These are phyloP conservation scores for Phymatocera aterrima DNA, from an alignment of 2,888 invertebrate species.

Conservation along the genomic window DNA sequence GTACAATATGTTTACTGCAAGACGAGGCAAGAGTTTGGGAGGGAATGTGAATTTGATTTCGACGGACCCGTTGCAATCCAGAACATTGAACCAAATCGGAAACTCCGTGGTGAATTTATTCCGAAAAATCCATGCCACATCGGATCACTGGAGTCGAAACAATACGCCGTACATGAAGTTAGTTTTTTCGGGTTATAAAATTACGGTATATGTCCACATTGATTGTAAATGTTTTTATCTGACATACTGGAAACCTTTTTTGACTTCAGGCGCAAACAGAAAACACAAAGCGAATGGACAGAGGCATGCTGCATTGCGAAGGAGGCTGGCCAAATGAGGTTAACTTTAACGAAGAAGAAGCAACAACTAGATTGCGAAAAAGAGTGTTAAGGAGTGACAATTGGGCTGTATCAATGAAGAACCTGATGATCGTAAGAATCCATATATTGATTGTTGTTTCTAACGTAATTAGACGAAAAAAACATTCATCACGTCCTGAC, in stretches of 20 bases:
- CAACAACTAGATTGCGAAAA: conserved; percentile 82
- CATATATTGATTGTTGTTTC: background rate
- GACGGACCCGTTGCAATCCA: conserved; percentile 81
- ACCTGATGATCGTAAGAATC: conserved; percentile 68
- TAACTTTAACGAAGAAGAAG: conserved; percentile 88
- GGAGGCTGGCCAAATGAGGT: conserved; percentile 98
- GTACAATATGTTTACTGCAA: conserved; percentile 79
- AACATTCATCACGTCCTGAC: background rate
- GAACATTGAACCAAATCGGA: conserved; percentile 75
- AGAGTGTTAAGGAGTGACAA: conserved; percentile 84
- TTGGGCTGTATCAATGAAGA: conserved; percentile 79
- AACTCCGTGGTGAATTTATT: conserved; percentile 71
- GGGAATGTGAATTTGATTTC: conserved; percentile 81
- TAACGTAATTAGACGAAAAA: conserved; percentile 1
- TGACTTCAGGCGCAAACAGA: conserved; percentile 76
- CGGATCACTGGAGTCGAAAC: conserved; percentile 71
- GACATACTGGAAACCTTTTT: background rate
- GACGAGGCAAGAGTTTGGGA: conserved; percentile 82
- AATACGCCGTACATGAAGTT: conserved; percentile 72
- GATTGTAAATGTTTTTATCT: background rate
- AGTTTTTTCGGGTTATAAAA: background rate
- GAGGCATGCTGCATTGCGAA: conserved; percentile 89
- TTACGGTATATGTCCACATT: background rate
- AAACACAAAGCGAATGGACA: conserved; percentile 76
- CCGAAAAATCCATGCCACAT: conserved; percentile 75